Conservation (phyloP, 2,113 vertebrate species). For the Hyla sarda region DNA sequence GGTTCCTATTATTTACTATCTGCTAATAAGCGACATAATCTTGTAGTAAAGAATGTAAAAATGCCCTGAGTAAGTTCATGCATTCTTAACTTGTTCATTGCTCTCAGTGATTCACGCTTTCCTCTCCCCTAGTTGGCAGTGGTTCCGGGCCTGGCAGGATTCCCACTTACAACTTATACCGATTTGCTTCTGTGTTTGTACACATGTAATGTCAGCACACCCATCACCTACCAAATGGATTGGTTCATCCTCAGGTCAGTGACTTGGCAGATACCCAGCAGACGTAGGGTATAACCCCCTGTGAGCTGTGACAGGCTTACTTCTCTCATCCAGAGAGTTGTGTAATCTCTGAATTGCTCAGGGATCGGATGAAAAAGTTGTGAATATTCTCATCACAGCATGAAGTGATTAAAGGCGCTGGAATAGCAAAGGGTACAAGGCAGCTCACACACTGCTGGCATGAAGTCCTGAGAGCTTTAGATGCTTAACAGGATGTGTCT, state of each 20-base stretch:
- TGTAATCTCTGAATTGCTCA: conserved; percentile 23
- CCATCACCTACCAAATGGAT: conserved; percentile 45
- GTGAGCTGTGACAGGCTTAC: background rate
- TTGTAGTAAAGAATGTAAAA: conserved; percentile 15
- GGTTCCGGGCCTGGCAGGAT: conserved; percentile 27
- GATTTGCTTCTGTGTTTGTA: conserved; percentile 53
- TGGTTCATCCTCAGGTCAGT: conserved; percentile 28
- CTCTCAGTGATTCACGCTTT: conserved; percentile 14
- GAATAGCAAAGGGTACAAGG: background rate
- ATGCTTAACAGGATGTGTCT: background rate
- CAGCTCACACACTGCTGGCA: background rate
- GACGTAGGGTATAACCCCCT: conserved; percentile 20
- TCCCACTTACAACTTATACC: conserved; percentile 48
- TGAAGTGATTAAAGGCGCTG: background rate
- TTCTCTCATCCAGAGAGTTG: background rate
- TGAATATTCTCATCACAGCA: conserved; percentile 14
- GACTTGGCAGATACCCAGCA: conserved; percentile 36
- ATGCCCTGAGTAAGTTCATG: background rate
- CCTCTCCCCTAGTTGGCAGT: conserved; percentile 46
- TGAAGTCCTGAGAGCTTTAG: background rate
- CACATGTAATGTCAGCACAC: conserved; percentile 55
- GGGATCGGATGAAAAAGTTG: conserved; percentile 1
- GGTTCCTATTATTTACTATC: background rate
- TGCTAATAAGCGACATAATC: background rate
- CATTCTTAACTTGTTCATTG: background rate